Evolutionary conservation across 2,797 vertebrate species (phyloP), one percentile per base, ranked within the genome.

Genomic region (Crypturellus tataupa): DNA sequence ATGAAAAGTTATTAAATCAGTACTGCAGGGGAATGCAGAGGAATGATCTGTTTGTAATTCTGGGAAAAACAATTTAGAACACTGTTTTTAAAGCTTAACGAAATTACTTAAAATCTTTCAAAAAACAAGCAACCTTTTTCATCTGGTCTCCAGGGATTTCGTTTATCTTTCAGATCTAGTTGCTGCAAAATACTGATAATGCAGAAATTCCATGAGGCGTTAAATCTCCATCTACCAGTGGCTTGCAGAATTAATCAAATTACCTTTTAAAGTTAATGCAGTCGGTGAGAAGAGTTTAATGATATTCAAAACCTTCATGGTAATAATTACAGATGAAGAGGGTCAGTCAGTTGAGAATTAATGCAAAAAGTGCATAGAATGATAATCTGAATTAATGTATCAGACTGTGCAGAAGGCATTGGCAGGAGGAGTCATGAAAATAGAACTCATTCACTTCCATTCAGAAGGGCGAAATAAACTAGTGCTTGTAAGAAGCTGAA

Each of bases 241-340:
- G 81, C 95, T 98, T 97, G 80, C 93, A 75, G 83, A 97, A 97
- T 98, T 98, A 98, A 98, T 98, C 97, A 98, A 97, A 98, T 98
- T 98, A 98, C 96, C 95, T 97, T 97, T 97, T 98, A 97, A 98
- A 97, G 95, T 97, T 97, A 98, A 97, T 97, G 96, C 91, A 97
- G 90, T 96, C 31, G 29, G 94, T 98, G 96, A 97, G 95, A 97
- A 97, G 94, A 97, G 92, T 96, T 97, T 97, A 98, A 98, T 98
- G 95, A 96, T 97, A 98, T 98, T 97, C 97, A 97, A 97, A 97
- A 96, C 93, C 89, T 98, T 97, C 94, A 90, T 97, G 95, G 94
- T 97, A 97, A 97, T 98, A 98, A 98, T 98, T 98, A 97, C 95
- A 97, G 94, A 97, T 98, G 95, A 98, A 98, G 96, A 98, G 96